These are phyloP conservation scores for Callipepla californica DNA, from an alignment of 2,113 vertebrate species.

Conservation along the genomic window DNA sequence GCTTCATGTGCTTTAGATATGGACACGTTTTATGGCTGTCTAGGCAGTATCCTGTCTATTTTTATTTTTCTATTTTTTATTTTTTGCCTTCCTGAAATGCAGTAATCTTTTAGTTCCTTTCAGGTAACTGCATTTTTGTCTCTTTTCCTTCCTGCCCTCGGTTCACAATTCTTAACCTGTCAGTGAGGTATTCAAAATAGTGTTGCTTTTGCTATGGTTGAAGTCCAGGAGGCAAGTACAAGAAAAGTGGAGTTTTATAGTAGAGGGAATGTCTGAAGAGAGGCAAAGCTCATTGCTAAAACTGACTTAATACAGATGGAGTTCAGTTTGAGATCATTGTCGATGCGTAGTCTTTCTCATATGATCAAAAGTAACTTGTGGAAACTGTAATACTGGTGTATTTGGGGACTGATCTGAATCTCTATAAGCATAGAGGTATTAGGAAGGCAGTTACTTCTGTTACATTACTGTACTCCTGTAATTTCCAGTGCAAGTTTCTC, in stretches of 20 bases:
- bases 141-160: background rate
- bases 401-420: background rate
- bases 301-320: background rate
- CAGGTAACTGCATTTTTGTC: background rate
- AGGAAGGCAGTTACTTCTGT: background rate
- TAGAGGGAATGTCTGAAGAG: background rate
- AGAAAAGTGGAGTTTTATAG: background rate
- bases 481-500: background rate
- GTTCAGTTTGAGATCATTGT: background rate
- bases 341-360: background rate
- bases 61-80: no score
- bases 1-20: background rate
- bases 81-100: background rate
- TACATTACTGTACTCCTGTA: background rate
- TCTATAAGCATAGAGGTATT: fast-evolving
- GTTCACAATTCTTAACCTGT: background rate
- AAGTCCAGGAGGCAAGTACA: background rate
- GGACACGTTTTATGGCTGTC: background rate
- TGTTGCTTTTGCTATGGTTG: background rate
- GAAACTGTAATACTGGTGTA: background rate
- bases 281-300: background rate
- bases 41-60: background rate
- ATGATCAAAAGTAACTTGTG: background rate
- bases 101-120: background rate
- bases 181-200: background rate